These are phyloP conservation scores for Melangyna quadrimaculata DNA, from an alignment of 2,888 invertebrate species.

Conservation along the genomic window DNA sequence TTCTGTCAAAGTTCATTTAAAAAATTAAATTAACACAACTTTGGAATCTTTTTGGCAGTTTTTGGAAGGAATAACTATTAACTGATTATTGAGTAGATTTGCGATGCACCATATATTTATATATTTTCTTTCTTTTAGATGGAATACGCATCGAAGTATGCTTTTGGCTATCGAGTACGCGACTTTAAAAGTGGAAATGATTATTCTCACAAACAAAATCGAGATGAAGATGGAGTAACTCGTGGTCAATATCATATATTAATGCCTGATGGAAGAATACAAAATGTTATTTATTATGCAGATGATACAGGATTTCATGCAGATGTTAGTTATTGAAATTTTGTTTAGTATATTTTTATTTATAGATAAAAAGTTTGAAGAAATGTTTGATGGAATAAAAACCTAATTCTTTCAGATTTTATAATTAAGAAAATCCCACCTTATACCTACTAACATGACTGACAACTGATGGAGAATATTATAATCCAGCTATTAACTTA, in stretches of 20 bases:
- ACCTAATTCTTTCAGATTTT: constrained; percentile 2
- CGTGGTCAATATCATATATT: constrained; percentile 90
- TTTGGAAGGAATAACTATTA: too few species aligned
- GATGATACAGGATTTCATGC: constrained; percentile 90
- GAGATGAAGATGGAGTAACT: constrained; percentile 85
- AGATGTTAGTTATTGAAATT: constrained; percentile 83
- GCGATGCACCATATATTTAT: too few species aligned
- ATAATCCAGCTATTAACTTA: background rate
- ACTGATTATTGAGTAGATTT: too few species aligned
- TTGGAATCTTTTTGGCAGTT: too few species aligned
- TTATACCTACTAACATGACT: constrained; percentile 16
- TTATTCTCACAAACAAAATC: constrained; percentile 89
- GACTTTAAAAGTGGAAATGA: constrained; percentile 88
- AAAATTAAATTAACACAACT: too few species aligned
- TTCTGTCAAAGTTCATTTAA: too few species aligned
- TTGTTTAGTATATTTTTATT: constrained; percentile 75
- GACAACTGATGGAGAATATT: background rate
- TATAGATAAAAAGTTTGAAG: background rate
- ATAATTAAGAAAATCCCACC: constrained; percentile 14
- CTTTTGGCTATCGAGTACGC: constrained; percentile 87
- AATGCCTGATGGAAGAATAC: constrained; percentile 89
- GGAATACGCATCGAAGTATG: constrained; percentile 85
- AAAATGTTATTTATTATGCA: constrained; percentile 89
- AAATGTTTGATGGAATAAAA: background rate
- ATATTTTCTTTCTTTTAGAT: constrained; percentile 82